Evolutionary conservation across 1,140 invertebrate species (phyloP).

Genomic region (Achatina immaculata): DNA sequence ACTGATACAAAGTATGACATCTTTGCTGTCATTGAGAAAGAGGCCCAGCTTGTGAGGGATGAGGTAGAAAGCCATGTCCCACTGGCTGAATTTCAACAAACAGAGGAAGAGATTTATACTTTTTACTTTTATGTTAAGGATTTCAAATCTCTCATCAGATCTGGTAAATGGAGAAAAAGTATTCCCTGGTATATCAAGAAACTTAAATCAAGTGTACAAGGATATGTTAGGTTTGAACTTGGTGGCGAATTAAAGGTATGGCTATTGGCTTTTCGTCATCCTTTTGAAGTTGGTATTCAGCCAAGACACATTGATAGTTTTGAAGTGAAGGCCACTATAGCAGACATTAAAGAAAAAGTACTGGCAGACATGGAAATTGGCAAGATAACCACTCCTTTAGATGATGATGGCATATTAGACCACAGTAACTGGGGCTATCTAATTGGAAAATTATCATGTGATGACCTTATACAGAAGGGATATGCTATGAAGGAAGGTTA

Average conservation of each 20-base stretch:
- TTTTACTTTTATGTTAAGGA: not conserved
- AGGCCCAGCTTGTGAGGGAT: not conserved
- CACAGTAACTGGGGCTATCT: too few species aligned
- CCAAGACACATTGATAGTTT: too few species aligned
- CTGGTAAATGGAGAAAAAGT: not conserved
- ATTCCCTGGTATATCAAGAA: not conserved
- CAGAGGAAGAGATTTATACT: too few species aligned
- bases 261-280: not conserved
- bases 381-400: too few species aligned
- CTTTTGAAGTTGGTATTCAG: not conserved
- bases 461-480: too few species aligned
- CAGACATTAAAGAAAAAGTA: too few species aligned
- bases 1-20: not conserved
- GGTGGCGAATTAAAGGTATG: not conserved
- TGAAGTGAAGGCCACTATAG: too few species aligned
- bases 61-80: not conserved
- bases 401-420: too few species aligned
- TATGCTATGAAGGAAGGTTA: too few species aligned
- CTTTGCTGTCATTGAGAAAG: not conserved
- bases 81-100: not conserved
- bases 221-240: not conserved
- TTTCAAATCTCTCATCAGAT: not conserved
- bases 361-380: too few species aligned
- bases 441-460: too few species aligned
- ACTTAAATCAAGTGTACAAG: not conserved